Percentiles rank a stretch among this genome's conserved stretches.
These are phyloP conservation scores for Anisognathus igniventris DNA, from an alignment of 2,797 vertebrate genomes.

Conservation along the genomic window DNA sequence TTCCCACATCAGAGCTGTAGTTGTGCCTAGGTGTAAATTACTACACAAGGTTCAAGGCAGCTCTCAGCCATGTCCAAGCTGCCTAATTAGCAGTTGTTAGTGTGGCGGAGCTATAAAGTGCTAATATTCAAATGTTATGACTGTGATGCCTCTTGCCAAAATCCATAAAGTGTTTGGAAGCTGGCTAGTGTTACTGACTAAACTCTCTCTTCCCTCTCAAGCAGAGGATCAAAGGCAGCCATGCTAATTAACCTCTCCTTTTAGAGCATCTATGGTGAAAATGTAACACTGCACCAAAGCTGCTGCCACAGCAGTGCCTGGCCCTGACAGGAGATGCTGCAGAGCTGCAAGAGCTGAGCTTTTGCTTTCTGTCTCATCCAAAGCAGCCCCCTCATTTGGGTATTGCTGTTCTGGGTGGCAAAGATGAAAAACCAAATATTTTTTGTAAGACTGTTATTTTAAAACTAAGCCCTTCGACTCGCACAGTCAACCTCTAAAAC, in stretches of 20 bases:
- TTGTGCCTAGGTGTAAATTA: slow-evolving; percentile 32
- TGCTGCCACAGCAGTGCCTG: neutral
- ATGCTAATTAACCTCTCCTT: slow-evolving; percentile 27
- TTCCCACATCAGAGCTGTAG: neutral
- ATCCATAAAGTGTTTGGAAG: slow-evolving; percentile 62
- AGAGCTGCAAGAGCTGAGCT: neutral
- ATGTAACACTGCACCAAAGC: neutral
- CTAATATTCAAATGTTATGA: slow-evolving; percentile 72
- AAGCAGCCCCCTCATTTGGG: neutral
- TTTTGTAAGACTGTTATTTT: neutral
- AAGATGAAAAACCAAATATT: neutral
- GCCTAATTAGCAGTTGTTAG: slow-evolving; percentile 65
- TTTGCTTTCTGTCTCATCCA: neutral
- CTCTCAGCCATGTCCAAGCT: slow-evolving; percentile 3
- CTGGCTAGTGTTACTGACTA: slow-evolving; percentile 25
- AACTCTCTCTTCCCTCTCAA: slow-evolving; percentile 54
- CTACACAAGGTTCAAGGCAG: slow-evolving; percentile 17
- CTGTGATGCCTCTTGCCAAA: slow-evolving; percentile 64
- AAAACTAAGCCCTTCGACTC: neutral
- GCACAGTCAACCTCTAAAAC: neutral
- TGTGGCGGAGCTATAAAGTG: slow-evolving; percentile 22
- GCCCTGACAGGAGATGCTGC: neutral
- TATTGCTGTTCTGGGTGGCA: neutral
- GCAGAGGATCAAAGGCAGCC: slow-evolving; percentile 25
- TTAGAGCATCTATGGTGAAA: neutral